These are phyloP conservation scores for Cistogaster globosa DNA, from an alignment of 2,888 invertebrate species.

Conservation along the genomic window DNA sequence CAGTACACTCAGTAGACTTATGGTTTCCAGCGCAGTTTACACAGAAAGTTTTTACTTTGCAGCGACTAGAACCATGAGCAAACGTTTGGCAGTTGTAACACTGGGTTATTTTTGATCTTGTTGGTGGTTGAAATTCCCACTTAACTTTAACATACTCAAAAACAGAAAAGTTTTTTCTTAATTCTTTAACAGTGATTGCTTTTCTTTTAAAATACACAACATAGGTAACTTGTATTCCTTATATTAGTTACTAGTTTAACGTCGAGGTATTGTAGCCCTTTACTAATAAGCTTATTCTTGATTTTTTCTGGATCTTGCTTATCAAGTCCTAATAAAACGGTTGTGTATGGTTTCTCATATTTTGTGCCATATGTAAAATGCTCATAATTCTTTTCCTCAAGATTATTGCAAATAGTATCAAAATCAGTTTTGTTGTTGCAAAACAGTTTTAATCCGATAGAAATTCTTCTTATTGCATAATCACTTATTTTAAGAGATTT, in stretches of 20 bases:
- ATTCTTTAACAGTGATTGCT: no score
- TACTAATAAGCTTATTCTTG: background rate
- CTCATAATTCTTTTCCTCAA: background rate
- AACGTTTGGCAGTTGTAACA: no score
- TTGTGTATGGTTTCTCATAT: constrained; percentile 1
- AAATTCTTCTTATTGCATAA: background rate
- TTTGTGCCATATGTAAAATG: constrained; percentile 15
- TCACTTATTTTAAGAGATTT: constrained; percentile 7
- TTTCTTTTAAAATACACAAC: constrained; percentile 3
- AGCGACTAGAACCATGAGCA: no score
- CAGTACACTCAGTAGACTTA: constrained; percentile 5
- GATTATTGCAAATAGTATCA: constrained; percentile 1
- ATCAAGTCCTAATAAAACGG: no score
- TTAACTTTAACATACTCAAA: constrained; percentile 5
- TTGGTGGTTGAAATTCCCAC: constrained; percentile 7
- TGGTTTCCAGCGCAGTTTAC: no score
- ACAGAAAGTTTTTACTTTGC: no score
- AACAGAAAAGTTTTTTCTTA: constrained; percentile 12
- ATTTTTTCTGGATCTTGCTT: no score
- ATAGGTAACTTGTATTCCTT: background rate
- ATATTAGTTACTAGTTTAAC: background rate
- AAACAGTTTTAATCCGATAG: constrained; percentile 5
- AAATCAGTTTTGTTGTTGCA: no score
- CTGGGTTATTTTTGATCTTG: no score
- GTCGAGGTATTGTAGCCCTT: background rate